Conservation (phyloP, 2,888 invertebrate genomes). For the Timandra comae region DNA sequence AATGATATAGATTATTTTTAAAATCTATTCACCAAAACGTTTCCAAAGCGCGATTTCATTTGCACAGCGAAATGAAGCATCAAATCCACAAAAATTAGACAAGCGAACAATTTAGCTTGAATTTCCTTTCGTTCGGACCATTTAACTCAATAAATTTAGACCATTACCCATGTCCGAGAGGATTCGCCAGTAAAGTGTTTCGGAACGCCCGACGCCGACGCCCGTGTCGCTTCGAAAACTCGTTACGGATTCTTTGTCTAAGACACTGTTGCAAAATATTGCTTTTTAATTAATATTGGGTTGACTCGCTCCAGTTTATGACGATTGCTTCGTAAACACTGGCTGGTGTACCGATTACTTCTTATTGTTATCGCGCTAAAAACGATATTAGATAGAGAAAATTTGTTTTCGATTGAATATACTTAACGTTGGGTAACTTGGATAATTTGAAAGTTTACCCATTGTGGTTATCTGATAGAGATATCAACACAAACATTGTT, state of each 20-base stretch:
- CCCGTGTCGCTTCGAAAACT: slow-evolving; percentile 58
- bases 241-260: slow-evolving; percentile 52
- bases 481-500: too few species aligned
- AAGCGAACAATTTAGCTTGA: slow-evolving; percentile 60
- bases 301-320: too few species aligned
- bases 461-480: too few species aligned
- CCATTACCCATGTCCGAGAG: slow-evolving; percentile 67
- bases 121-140: slow-evolving; percentile 59
- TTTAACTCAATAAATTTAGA: slow-evolving; percentile 72
- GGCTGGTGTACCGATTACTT: too few species aligned
- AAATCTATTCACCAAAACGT: slow-evolving; percentile 27
- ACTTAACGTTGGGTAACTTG: too few species aligned
- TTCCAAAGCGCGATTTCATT: slow-evolving; percentile 34
- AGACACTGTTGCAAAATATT: slow-evolving; percentile 54
- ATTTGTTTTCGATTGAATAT: too few species aligned
- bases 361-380: too few species aligned
- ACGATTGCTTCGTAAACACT: too few species aligned
- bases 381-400: too few species aligned
- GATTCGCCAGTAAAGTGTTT: slow-evolving; percentile 54
- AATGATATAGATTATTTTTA: background rate
- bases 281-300: slow-evolving; percentile 59
- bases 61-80: slow-evolving; percentile 50
- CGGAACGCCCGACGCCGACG: too few species aligned
- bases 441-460: too few species aligned
- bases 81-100: slow-evolving; percentile 67